Conservation (phyloP, 2,113 vertebrate genomes). For the Phalacrocorax carbo region DNA sequence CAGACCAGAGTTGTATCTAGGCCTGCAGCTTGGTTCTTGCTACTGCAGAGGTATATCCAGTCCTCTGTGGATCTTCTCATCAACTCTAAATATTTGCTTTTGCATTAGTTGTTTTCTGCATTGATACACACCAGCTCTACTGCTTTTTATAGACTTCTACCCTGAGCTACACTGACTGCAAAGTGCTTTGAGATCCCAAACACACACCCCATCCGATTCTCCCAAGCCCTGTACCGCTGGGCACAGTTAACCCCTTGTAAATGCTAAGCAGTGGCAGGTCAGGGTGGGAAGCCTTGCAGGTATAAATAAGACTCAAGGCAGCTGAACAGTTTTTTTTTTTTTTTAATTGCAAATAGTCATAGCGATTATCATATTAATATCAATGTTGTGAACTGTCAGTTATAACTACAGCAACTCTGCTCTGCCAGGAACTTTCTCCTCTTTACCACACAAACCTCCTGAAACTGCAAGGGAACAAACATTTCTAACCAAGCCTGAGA, state of each 20-base stretch:
- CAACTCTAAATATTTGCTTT: not conserved
- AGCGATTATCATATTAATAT: not conserved
- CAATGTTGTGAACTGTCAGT: not conserved
- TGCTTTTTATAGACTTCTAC: not conserved
- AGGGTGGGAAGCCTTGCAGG: not conserved
- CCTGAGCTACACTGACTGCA: not conserved
- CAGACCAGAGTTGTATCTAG: rapidly evolving
- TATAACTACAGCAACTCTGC: not conserved
- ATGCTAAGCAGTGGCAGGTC: not conserved
- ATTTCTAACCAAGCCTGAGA: not conserved
- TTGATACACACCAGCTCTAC: rapidly evolving
- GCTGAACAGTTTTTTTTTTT: not conserved
- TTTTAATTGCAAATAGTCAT: not conserved
- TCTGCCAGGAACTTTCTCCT: not conserved
- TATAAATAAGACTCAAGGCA: not conserved
- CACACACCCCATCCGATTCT: not conserved
- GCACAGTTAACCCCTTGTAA: not conserved
- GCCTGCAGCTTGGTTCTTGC: not conserved
- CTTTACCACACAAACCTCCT: not conserved
- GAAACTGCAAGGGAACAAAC: not conserved
- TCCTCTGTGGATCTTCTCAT: not conserved
- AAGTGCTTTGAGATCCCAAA: not conserved
- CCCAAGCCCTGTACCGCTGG: not conserved
- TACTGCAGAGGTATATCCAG: not conserved
- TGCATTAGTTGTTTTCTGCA: not conserved